phyloP scores from a whole-genome alignment of 2,888 invertebrate species.

The Chymomyza procnemis region DNA sequence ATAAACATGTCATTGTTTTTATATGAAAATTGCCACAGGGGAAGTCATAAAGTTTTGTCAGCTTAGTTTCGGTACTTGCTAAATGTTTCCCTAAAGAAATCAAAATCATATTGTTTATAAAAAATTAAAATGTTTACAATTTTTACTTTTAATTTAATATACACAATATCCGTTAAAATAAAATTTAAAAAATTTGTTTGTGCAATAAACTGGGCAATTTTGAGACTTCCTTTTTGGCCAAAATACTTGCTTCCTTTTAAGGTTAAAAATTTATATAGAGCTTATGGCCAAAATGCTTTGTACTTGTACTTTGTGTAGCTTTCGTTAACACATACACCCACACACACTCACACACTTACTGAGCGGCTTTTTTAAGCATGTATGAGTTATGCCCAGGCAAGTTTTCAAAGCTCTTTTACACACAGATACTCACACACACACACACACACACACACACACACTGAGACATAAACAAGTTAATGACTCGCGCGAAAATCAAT shows the following conservation, averaged over 20 bases:
- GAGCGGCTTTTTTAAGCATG: neutral
- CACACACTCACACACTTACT: no score
- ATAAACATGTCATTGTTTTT: no score
- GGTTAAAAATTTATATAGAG: constrained; percentile 2
- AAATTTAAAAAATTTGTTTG: neutral
- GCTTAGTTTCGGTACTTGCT: no score
- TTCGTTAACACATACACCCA: neutral
- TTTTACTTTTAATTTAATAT: no score
- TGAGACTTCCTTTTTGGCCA: neutral
- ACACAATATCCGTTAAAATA: no score
- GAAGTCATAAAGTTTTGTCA: no score
- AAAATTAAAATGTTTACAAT: no score
- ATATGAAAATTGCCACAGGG: no score
- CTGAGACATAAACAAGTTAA: constrained; percentile 52
- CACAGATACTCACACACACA: constrained; percentile 7
- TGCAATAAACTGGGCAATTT: constrained; percentile 11
- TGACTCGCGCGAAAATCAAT: constrained; percentile 65
- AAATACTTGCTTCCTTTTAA: constrained; percentile 6
- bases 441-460: constrained; percentile 1
- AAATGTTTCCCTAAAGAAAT: no score
- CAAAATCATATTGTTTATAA: no score
- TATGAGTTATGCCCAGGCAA: constrained; percentile 24
- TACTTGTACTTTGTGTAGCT: neutral
- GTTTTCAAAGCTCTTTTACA: neutral
- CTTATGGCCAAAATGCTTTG: no score